A percentile compares a stretch with the other conserved stretches of the same genome.
phyloP scores from a whole-genome alignment of 2,888 invertebrate species.

The Byasa hedistus region DNA sequence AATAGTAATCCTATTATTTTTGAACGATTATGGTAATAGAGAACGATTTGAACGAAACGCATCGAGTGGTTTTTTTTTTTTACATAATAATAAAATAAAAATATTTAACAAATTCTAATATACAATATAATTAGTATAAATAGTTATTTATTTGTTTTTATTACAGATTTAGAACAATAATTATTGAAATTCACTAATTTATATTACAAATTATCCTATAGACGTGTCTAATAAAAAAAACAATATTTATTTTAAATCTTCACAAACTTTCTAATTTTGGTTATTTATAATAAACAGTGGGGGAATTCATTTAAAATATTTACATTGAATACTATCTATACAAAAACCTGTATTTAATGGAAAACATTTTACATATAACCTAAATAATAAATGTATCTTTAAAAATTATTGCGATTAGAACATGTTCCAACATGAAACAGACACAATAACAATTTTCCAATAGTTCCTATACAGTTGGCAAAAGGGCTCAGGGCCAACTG shows the following conservation, averaged over 20 bases:
- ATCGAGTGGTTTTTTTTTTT: slow-evolving; percentile 41
- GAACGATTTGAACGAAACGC: slow-evolving; percentile 69
- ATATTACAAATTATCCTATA: slow-evolving; percentile 56
- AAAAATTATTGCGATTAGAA: slow-evolving; percentile 48
- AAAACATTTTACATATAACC: slow-evolving; percentile 35
- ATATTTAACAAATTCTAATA: slow-evolving; percentile 71
- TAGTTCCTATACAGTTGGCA: slow-evolving; percentile 25
- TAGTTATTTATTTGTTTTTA: slow-evolving; percentile 44
- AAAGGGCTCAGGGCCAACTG: slow-evolving; percentile 29
- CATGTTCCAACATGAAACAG: slow-evolving; percentile 14
- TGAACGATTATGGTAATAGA: slow-evolving; percentile 64
- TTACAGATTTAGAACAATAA: slow-evolving; percentile 69
- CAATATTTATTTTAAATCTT: slow-evolving; percentile 43
- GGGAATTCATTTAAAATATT: slow-evolving; percentile 41
- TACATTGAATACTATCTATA: slow-evolving; percentile 41
- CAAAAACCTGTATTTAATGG: slow-evolving; percentile 52
- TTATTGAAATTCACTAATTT: slow-evolving; percentile 71
- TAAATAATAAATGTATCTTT: slow-evolving; percentile 30
- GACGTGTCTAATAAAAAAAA: slow-evolving; percentile 55
- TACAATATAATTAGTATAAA: slow-evolving; percentile 56
- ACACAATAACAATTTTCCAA: slow-evolving; percentile 5
- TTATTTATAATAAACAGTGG: slow-evolving; percentile 49
- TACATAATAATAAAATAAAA: slow-evolving; percentile 49
- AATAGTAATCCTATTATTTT: slow-evolving; percentile 70
- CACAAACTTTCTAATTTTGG: slow-evolving; percentile 55